Evolutionary conservation across 2,888 invertebrate species (phyloP).

Genomic region (Fragum fragum): DNA sequence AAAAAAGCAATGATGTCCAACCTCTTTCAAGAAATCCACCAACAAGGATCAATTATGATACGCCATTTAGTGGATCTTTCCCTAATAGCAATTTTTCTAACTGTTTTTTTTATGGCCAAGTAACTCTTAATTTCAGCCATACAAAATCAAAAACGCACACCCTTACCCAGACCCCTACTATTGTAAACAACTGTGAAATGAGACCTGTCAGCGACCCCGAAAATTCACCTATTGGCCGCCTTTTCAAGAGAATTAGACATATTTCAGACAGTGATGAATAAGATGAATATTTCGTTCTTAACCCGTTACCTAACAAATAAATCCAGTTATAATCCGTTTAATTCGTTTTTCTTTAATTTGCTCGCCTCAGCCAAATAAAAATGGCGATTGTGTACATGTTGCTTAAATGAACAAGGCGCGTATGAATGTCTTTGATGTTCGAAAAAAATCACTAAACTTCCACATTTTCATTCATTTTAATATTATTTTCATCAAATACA

Average conservation of each 20-base stretch:
- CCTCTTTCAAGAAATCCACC: background rate
- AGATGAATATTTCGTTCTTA: too few relatives aligned
- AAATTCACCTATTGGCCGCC: background rate
- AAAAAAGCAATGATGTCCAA: background rate
- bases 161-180: background rate
- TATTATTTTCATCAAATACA: too few relatives aligned
- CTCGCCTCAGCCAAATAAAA: too few relatives aligned
- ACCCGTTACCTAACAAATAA: too few relatives aligned
- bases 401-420: too few relatives aligned
- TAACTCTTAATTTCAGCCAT: slow-evolving; percentile 8
- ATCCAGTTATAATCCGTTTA: background rate
- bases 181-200: too few relatives aligned
- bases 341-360: background rate
- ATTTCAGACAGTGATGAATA: too few relatives aligned
- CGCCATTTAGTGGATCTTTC: background rate
- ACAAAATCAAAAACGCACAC: slow-evolving; percentile 2
- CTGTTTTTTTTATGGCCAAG: background rate
- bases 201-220: background rate
- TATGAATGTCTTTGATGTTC: too few relatives aligned
- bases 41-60: background rate
- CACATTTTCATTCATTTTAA: too few relatives aligned
- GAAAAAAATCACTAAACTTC: too few relatives aligned
- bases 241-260: background rate
- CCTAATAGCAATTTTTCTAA: background rate
- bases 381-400: too few relatives aligned